Evolutionary conservation across 2,797 vertebrate species (phyloP).

Genomic region (Rhincodon typus): DNA sequence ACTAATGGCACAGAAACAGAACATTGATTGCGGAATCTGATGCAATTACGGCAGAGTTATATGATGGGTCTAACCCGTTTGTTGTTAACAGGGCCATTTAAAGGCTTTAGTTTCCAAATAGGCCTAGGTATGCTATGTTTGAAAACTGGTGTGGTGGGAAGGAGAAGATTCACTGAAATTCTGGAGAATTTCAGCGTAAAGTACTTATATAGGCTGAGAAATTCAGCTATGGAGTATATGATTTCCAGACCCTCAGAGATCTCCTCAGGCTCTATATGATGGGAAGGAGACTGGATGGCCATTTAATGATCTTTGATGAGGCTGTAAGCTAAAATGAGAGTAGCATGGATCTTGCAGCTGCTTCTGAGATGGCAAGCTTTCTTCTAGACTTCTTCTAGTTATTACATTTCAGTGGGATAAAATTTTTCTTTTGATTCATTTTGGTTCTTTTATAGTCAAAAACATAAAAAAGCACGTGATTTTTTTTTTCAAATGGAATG

Average conservation of each 20-base stretch:
- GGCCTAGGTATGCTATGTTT: no score
- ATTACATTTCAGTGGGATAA: no score
- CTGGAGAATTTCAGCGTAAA: not conserved
- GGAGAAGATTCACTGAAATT: not conserved
- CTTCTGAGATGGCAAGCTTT: no score
- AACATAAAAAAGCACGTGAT: no score
- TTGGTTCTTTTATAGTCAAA: no score
- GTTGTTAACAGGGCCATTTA: slow-evolving; percentile 1
- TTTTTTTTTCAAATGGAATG: no score
- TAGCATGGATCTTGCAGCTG: no score
- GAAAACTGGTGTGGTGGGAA: not conserved
- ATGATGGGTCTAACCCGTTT: not conserved
- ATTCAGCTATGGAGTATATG: not conserved
- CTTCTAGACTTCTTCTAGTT: no score
- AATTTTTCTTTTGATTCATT: no score
- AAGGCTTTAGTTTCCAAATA: not conserved
- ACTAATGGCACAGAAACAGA: not conserved
- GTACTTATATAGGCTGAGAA: not conserved
- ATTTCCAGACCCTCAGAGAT: not conserved
- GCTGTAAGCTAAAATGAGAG: not conserved
- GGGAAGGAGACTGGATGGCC: not conserved
- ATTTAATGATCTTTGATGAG: not conserved
- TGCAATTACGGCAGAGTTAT: not conserved
- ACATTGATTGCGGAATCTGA: not conserved
- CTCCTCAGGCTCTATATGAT: not conserved